Base-by-base conservation (phyloP, 2,888 invertebrate genomes). In the Cancer borealis region DNA sequence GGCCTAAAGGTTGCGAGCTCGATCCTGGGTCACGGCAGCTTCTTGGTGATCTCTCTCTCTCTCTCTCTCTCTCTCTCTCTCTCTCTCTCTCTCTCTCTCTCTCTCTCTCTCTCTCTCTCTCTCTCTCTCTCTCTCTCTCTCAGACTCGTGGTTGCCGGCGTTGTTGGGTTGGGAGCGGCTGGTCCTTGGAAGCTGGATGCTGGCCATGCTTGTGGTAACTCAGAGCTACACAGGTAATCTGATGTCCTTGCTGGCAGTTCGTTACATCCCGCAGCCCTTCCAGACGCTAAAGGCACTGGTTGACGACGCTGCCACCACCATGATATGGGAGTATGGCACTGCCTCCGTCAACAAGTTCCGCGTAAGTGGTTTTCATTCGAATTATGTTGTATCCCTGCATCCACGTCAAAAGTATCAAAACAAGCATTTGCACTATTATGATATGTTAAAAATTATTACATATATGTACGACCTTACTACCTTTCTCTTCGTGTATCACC, bases 171-270 rank as follows among this genome's bases (percentile, higher is more conserved):
- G 91, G 91, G 92, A 92, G 88, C 88, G 92, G 0, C 39, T 92
- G 46, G 26, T 94, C 91, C n/a, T 94, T 21, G 94, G 87, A 5
- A 4, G 45, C 8, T 94, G 94, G 94, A 60, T 94, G 88, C 30
- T 94, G 60, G 90, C 87, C n/a, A 87, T 91, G 66, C 30, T 94
- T 84, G 91, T 94, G 46, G 17, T 94, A 47, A 92, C 89, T n/a
- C 90, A 73, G 87, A 92, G 94, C 66, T 94, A 92, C 91, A 66
- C 91, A 8, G 49, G 92, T 10, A 92, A 90, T 47, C 94, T 94
- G 26, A 92, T 94, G 91, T 93, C 95, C 60, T 66, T 95, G 39
- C 88, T 95, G 93, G 95, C 95, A 0, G 93, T 95, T n/a, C 90
- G 93, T 39, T 91, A 95, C 92, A 93, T 93, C 92, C 95, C 95